Evolutionary conservation across 2,113 vertebrate species (phyloP).

Genomic region (Elaphurus davidianus): DNA sequence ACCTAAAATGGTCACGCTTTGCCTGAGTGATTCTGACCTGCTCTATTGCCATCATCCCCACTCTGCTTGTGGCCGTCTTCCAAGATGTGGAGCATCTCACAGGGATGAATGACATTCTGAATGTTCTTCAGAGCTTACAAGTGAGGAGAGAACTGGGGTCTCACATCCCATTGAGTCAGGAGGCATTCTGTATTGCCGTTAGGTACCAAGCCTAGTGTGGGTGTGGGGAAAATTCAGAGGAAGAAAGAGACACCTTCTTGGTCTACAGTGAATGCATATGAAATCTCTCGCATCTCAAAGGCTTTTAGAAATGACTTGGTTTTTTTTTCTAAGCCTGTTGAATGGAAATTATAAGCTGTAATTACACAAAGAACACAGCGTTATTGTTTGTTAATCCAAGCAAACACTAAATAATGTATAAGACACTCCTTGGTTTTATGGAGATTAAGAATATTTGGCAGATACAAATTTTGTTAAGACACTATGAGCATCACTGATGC

Average conservation of each 20-base stretch:
- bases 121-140: slow-evolving; percentile 96
- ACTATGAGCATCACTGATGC: neutral
- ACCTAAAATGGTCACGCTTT: slow-evolving; percentile 94
- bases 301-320: neutral
- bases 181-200: neutral
- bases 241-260: neutral
- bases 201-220: neutral
- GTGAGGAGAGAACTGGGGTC: slow-evolving; percentile 73
- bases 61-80: slow-evolving; percentile 92
- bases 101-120: slow-evolving; percentile 95
- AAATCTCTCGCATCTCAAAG: neutral
- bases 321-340: neutral
- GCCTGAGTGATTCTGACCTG: slow-evolving; percentile 92
- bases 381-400: neutral
- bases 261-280: neutral
- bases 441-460: neutral
- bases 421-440: neutral
- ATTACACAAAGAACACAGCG: neutral
- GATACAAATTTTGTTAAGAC: neutral
- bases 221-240: neutral
- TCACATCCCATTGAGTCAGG: neutral
- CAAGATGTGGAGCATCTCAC: slow-evolving; percentile 91
- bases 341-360: neutral
- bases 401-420: neutral
- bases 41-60: slow-evolving; percentile 91